Evolutionary conservation across 1,140 invertebrate species (phyloP).

Genomic region (Pogonognathellus flavescens): DNA sequence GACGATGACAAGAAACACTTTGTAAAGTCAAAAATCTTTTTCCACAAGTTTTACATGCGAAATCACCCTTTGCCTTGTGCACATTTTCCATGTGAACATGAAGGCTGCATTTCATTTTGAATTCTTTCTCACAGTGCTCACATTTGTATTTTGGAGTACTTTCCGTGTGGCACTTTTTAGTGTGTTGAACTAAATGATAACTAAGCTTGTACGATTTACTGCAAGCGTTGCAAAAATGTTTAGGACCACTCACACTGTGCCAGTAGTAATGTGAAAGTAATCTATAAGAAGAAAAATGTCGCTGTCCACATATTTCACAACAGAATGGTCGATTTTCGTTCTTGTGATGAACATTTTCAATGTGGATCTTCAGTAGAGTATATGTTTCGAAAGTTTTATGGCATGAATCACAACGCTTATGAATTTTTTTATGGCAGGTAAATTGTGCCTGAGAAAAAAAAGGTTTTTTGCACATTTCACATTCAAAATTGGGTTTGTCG

Average conservation of each 20-base stretch:
- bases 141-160: background rate
- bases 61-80: background rate
- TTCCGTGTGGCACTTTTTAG: background rate
- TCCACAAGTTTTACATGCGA: background rate
- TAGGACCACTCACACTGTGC: background rate
- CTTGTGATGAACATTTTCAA: background rate
- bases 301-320: constrained; percentile 3
- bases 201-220: background rate
- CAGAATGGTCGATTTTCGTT: background rate
- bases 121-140: background rate
- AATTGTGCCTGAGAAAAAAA: background rate
- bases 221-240: background rate
- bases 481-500: background rate
- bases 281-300: background rate
- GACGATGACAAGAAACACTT: background rate
- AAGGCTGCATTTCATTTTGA: background rate
- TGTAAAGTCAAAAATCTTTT: background rate
- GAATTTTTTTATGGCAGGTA: background rate
- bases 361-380: background rate
- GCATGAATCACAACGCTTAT: background rate
- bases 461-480: background rate
- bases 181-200: background rate
- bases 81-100: background rate
- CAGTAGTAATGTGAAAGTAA: background rate
- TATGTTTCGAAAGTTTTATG: background rate